Conservation (phyloP, 2,113 vertebrate genomes). For the Meleagris gallopavo region DNA sequence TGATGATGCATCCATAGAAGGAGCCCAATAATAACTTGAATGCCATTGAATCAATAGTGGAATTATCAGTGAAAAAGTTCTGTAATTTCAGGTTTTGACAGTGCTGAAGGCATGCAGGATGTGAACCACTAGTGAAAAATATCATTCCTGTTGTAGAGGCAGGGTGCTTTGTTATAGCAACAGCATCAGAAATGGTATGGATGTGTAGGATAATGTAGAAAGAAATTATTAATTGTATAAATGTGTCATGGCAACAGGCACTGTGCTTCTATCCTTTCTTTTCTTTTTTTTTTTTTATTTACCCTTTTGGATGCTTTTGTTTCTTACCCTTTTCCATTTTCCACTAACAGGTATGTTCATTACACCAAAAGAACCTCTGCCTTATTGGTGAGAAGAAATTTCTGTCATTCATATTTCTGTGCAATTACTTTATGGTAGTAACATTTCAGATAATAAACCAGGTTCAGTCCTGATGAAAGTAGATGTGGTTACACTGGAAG, state of each 20-base stretch:
- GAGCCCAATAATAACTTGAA: slow-evolving; percentile 24
- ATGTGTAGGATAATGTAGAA: not conserved
- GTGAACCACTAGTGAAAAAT: not conserved
- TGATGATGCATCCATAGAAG: not conserved
- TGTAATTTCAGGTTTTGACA: not conserved
- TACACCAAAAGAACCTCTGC: not conserved
- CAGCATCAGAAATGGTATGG: not conserved
- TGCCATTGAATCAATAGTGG: slow-evolving; percentile 9
- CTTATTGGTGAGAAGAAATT: too few relatives aligned
- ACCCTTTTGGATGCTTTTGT: not conserved
- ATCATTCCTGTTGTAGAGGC: not conserved
- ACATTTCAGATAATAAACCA: slow-evolving; percentile 12
- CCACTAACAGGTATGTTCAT: not conserved
- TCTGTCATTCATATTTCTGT: too few relatives aligned
- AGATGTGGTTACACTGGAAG: not conserved
- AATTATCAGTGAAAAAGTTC: not conserved
- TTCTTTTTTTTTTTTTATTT: not conserved
- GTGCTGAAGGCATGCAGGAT: not conserved
- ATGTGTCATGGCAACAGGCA: not conserved
- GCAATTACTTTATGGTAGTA: not conserved
- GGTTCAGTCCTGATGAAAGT: slow-evolving; percentile 19
- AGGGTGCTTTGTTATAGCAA: not conserved
- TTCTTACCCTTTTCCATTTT: not conserved
- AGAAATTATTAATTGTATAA: not conserved
- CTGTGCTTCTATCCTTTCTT: not conserved